Evolutionary conservation across 2,113 vertebrate genomes (phyloP), one percentile per base, ranked within the genome.

Genomic region (Leptobrachium ailaonicum): DNA sequence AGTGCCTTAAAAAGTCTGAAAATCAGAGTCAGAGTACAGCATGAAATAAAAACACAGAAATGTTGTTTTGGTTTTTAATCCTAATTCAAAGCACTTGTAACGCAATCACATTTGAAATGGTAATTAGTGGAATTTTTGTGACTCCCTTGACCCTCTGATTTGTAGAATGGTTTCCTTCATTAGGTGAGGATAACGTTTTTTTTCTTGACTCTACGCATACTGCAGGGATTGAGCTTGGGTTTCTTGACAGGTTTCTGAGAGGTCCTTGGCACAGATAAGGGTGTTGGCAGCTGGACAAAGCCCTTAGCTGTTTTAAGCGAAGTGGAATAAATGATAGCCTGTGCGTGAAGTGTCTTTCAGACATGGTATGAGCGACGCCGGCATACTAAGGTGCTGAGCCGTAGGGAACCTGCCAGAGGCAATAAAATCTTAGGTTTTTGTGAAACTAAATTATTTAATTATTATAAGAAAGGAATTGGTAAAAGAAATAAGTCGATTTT

Each of bases 221-320:
- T 8, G 20, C 40, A 56, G 71, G 64, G 66, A 74, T 47, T 80
- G 6, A 43, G 53, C 47, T 66, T 45, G 88, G 86, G 86, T 77
- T 84, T 76, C 60, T 80, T 88, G 87, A 88, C 77, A 82, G 79
- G 82, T 82, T 84, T 84, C 87, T 10, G 8, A 87, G 83, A 83
- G 77, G 73, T 87, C 77, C 79, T 86, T 87, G 76, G 76, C 83
- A 83, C 80, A 75, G 75, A 66, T 84, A 73, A 76, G 47, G 20
- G 82, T 73, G 69, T 84, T 86, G 85, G 86, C 83, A 73, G 72
- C 58, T 81, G 72, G 86, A 75, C 82, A 78, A 84, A 75, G 79
- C 20, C 41, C 54, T 64, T 54, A n/a, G 41, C n/a, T 66, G 67
- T 81, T 86, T 86, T 87, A 80, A 84, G 82, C 75, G 77, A 76